phyloP scores from a whole-genome alignment of 2,888 invertebrate species.

The Dinocampus coccinellae region DNA sequence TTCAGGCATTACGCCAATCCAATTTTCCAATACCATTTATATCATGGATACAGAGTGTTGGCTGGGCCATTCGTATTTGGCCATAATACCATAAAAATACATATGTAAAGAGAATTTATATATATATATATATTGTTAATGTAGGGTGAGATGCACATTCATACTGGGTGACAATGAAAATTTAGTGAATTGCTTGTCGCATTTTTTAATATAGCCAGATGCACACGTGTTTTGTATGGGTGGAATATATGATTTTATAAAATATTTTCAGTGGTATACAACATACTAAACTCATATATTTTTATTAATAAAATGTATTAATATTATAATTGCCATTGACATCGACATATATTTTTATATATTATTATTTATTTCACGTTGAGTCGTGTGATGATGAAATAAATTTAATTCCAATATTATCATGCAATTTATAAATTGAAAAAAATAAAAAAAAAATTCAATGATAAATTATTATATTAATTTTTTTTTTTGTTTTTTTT shows the following conservation, averaged over 20 bases:
- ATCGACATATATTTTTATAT: not conserved
- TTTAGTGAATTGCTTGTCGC: conserved; percentile 41
- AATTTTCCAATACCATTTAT: conserved; percentile 52
- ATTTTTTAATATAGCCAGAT: conserved; percentile 50
- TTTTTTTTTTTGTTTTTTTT: too few species aligned
- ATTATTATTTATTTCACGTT: not conserved
- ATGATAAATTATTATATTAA: too few species aligned
- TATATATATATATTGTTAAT: not conserved
- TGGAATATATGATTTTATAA: not conserved
- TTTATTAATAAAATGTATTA: not conserved
- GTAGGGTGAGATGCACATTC: conserved; percentile 5
- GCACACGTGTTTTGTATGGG: conserved; percentile 19
- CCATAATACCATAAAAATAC: conserved; percentile 42
- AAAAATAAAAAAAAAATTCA: too few species aligned
- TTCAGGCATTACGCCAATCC: conserved; percentile 44
- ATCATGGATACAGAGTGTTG: conserved; percentile 47
- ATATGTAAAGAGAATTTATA: not conserved
- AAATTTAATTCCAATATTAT: not conserved
- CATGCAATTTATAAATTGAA: not conserved
- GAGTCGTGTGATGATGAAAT: not conserved
- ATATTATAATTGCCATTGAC: not conserved
- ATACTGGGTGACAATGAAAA: conserved; percentile 46
- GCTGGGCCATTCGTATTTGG: conserved; percentile 38
- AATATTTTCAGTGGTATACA: not conserved
- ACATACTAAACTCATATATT: not conserved